Evolutionary conservation across 92 coral and sea anemone genomes (phyloP), one percentile per base, ranked within the genome.

Genomic region (Galaxea fascicularis): DNA sequence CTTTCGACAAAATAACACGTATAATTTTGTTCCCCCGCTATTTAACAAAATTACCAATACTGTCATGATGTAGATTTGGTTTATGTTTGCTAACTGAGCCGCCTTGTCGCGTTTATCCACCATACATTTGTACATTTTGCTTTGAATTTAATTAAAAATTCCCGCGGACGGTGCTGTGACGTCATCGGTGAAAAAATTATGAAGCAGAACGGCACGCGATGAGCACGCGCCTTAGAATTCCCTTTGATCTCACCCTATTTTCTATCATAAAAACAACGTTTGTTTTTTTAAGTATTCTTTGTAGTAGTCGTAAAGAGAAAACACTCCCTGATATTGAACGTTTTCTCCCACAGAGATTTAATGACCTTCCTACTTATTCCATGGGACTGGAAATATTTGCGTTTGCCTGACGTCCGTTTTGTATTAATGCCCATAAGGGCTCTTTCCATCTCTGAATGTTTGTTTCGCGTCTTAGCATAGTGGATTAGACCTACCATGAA

Each of bases 161-260:
- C 86, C 57, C 60, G 53, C 70, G 70, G 53, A 71, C 0, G 25
- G 26, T 57, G 24, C 57, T 22, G 24, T 70, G 78, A 83, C 85
- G 88, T 83, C 88, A 88, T 39, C 30, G 44, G 24, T 76, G 22
- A 35, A 24, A 60, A 41, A 28, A 74, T 77, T 58, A 67, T 54
- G 64, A 66, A 21, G 57, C 79, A 87, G 29, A 26, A 67, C 46
- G 91, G 82, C 92, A 89, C 92, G 86, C 91, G 91, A 77, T 47
- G n/a, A 16, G 67, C 92, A 84, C 89, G 86, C 89, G 86, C 65
- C 73, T 5, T 16, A 44, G 21, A 35, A 79, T 17, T 18, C 16
- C 24, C 12, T 4, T 7, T 9, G 65, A 21, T 39, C 28, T 75
- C 44, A 52, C 28, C 9, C 21, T 17, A 25, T 64, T 64, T 25